Evolutionary conservation across 2,797 vertebrate species (phyloP).

Genomic region (Netta rufina): DNA sequence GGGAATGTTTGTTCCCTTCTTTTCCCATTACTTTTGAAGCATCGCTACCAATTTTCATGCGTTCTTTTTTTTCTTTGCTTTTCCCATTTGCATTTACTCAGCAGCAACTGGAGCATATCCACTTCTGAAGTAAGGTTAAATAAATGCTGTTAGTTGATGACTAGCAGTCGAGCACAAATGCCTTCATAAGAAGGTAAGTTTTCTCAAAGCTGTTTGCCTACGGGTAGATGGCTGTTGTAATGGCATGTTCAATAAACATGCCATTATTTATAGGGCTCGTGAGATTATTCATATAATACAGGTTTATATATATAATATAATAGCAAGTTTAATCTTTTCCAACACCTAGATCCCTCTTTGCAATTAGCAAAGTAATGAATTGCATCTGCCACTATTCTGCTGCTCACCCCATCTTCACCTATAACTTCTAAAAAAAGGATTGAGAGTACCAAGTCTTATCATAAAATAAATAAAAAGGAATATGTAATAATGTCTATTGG

Average conservation of each 20-base stretch:
- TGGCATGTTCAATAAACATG: background rate
- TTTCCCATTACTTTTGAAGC: conserved; percentile 8
- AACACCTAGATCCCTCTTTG: conserved; percentile 14
- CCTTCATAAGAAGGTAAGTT: conserved; percentile 47
- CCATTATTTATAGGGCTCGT: no score
- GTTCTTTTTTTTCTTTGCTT: background rate
- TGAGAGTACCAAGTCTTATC: background rate
- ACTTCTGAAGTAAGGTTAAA: conserved; percentile 25
- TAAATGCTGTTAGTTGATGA: conserved; percentile 33
- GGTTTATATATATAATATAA: no score
- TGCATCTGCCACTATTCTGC: conserved; percentile 8
- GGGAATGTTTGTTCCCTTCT: background rate
- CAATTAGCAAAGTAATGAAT: conserved; percentile 42
- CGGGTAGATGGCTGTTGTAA: background rate
- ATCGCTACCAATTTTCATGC: background rate
- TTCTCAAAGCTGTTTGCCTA: conserved; percentile 50
- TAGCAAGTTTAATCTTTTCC: conserved; percentile 14
- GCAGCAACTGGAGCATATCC: background rate
- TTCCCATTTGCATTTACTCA: conserved; percentile 28
- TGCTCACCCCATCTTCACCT: background rate
- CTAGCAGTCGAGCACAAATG: conserved; percentile 35
- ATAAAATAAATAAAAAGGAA: conserved; percentile 26
- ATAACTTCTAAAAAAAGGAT: conserved; percentile 22
- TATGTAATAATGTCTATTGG: background rate
- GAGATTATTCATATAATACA: no score